phyloP scores from a whole-genome alignment of 2,797 vertebrate genomes.

The Danio choprae region DNA sequence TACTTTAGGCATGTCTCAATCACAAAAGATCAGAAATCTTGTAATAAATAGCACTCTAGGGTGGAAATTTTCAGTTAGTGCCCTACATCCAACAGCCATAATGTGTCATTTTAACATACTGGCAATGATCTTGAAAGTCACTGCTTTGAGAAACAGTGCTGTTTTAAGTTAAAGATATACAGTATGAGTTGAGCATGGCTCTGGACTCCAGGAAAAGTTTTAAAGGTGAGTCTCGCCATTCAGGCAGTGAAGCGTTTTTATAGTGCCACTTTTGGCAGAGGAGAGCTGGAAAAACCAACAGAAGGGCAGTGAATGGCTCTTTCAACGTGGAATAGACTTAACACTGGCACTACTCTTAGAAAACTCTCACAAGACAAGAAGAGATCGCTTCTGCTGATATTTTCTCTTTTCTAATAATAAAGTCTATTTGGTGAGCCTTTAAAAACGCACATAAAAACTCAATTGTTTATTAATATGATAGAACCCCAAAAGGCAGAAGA shows the following conservation, averaged over 20 bases:
- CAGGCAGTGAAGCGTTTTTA: conserved; percentile 57
- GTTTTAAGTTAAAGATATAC: conserved; percentile 28
- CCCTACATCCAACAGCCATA: not conserved
- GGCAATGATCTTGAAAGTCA: not conserved
- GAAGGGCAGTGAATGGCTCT: conserved; percentile 73
- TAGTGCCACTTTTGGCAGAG: conserved; percentile 65
- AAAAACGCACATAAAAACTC: not conserved
- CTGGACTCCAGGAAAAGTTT: conserved; percentile 10
- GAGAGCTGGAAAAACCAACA: conserved; percentile 78
- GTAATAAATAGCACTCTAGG: too few relatives aligned
- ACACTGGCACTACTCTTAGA: conserved; percentile 54
- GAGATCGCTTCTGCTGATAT: not conserved
- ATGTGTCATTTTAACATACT: not conserved
- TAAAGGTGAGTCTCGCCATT: conserved; percentile 38
- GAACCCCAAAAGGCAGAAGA: not conserved
- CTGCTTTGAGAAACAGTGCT: not conserved
- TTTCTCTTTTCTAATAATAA: not conserved
- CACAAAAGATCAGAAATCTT: too few relatives aligned
- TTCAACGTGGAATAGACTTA: conserved; percentile 68
- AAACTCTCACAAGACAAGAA: conserved; percentile 31
- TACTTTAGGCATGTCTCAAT: too few relatives aligned
- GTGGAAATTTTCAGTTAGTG: too few relatives aligned
- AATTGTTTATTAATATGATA: not conserved
- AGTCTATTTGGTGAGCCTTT: not conserved
- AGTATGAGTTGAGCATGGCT: conserved; percentile 47